Base-by-base conservation (phyloP, 35 echinoderm and acorn worm species). In the Lytechinus variegatus region DNA sequence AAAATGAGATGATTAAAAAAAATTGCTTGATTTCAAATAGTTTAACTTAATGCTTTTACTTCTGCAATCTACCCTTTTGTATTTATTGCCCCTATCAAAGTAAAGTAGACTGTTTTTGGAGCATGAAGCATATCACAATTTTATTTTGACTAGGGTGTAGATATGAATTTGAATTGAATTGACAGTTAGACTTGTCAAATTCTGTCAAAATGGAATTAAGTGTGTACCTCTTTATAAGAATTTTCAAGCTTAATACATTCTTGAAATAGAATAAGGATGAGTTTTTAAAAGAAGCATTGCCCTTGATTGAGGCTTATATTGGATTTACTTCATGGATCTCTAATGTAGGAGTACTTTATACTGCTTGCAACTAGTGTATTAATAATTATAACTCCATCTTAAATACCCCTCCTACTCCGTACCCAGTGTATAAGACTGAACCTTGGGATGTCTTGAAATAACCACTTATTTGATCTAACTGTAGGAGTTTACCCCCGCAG, bases 371-470 rank as follows among this genome's bases (percentile, higher is more conserved):
- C 14, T 79, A 24, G n/a, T 19, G 24, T 44, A 44, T 44, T 44
- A 2, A 44, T n/a, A 79, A 19, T 71, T 71, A 13, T 71, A 71
- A 21, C 61, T 14, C 61, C 24, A 4, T 71, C 12, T 79, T 16
- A 16, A n/a, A n/a, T 24, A 79, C 66, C 19, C 57, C 66, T 7
- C 66, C 66, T 24, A 19, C 14, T n/a, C 19, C 14, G 4, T 79
- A 19, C 19, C 66, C 19, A 79, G n/a, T 79, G 66, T 79, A 79
- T 79, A n/a, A 79, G 66, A n/a, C 19, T 79, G 66, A 24, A 79
- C 66, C 66, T 79, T 79, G 66, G n/a, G 66, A 79, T 79, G 19
- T 79, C 66, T 79, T 79, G 66, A 79, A 79, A 79, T 79, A 79
- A 79, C 66, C n/a, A 24, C 66, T 79, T n/a, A 79, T 79, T 58